Base-by-base conservation (phyloP, 2,888 invertebrate genomes). In the Pammene fasciana region DNA sequence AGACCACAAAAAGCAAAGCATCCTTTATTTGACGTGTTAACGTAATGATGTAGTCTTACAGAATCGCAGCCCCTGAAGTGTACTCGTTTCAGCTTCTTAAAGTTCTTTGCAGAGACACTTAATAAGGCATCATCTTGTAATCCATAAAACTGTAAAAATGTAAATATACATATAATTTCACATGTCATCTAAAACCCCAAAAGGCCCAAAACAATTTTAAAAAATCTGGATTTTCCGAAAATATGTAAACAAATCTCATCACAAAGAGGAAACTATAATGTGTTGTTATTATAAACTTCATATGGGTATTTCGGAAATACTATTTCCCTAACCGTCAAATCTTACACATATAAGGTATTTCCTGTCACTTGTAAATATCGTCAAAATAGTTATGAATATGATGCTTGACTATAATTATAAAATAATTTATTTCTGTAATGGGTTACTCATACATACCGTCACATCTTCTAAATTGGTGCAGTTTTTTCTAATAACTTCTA, bases 21-120 rank as follows among this genome's bases (percentile, higher is more conserved):
- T 9, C 45, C n/a, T 10, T 59, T 59, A n/a, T n/a, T 26, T 9
- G 54, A 57, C 18, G 26, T 26, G 13, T 43, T 45, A 59, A n/a
- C 57, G 18, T 57, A 41, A 41, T 2, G 6, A 4, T 11, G 26
- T 45, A 54, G 6, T 7, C 59, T 59, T 59, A 59, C 59, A 43
- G 26, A 59, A n/a, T 59, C 45, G 45, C 61, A 61, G 36, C 61
- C 34, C 36, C 61, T 14, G 38, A 61, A 61, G 8, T 61, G 61
- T 38, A 61, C 48, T 16, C 36, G 46, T 10, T 61, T 61, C 38
- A 61, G 48, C 0, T 16, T 61, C 61, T 48, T 61, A 13, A 46
- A 48, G 7, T 10, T 36, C 34, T 61, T 61, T 9, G 16, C 36
- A 7, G 34, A 34, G 16, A 11, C 61, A 13, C 46, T 61, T 48